These are phyloP conservation scores for Cotesia congregata DNA, from an alignment of 2,888 invertebrate species.

Conservation along the genomic window DNA sequence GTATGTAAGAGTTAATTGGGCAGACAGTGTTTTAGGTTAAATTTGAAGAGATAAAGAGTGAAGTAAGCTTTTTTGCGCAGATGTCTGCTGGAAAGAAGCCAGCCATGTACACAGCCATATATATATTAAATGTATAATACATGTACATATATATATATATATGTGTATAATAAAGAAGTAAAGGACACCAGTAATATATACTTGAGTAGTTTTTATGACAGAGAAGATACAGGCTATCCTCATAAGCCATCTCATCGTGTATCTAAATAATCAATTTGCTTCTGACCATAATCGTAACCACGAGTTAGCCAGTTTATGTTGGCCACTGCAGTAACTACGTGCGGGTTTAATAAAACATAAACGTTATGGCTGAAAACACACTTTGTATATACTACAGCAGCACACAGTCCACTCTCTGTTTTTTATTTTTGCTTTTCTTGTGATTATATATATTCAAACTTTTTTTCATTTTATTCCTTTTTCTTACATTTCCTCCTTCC, in stretches of 20 bases:
- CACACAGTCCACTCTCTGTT: constrained; percentile 14
- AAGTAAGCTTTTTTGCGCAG: constrained; percentile 8
- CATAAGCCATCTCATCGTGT: constrained; percentile 55
- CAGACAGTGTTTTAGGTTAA: constrained; percentile 10
- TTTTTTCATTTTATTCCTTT: constrained; percentile 2
- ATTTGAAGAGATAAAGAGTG: constrained; percentile 2
- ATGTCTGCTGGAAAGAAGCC: constrained; percentile 5
- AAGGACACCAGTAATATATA: constrained; percentile 58
- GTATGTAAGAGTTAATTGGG: constrained; percentile 5
- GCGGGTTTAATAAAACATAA: constrained; percentile 56
- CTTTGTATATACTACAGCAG: constrained; percentile 51
- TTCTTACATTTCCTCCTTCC: constrained; percentile 39
- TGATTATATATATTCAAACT: constrained; percentile 24
- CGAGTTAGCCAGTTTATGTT: constrained; percentile 65
- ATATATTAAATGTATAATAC: background rate
- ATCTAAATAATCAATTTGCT: constrained; percentile 68
- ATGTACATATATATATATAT: background rate
- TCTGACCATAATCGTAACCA: constrained; percentile 68
- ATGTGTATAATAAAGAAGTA: constrained; percentile 43
- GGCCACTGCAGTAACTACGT: constrained; percentile 57
- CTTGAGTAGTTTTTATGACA: constrained; percentile 64
- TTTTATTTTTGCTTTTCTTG: constrained; percentile 28
- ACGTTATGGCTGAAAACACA: constrained; percentile 54
- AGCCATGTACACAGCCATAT: background rate
- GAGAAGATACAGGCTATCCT: constrained; percentile 55